Percentiles rank a stretch among this genome's conserved stretches.
phyloP scores from a whole-genome alignment of 2,113 vertebrate genomes.

The Oryzias melastigma region DNA sequence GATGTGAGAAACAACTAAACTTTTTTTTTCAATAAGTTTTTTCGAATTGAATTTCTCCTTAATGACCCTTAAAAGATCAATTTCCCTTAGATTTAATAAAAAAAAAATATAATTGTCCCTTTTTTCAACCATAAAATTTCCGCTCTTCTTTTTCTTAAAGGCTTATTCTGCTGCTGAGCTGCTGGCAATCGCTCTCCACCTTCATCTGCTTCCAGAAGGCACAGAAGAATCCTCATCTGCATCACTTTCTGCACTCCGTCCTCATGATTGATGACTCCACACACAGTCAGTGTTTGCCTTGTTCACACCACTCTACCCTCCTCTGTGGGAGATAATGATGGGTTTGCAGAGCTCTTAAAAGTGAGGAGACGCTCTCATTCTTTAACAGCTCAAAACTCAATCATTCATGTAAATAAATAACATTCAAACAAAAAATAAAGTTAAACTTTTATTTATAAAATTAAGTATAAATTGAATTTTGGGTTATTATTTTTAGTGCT shows the following conservation, averaged over 20 bases:
- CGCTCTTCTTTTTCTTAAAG: neutral
- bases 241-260: slow-evolving; percentile 14
- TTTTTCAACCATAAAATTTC: no score
- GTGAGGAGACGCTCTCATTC: slow-evolving; percentile 28
- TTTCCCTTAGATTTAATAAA: no score
- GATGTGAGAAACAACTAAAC: no score
- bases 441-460: neutral
- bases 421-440: neutral
- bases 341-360: slow-evolving; percentile 68
- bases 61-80: no score
- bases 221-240: slow-evolving; percentile 4
- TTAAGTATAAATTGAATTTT: no score
- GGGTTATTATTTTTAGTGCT: no score
- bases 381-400: neutral
- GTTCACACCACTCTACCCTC: slow-evolving; percentile 39
- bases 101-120: no score
- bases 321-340: slow-evolving; percentile 57
- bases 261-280: slow-evolving; percentile 62
- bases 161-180: neutral
- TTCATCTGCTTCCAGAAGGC: neutral
- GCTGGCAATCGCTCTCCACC: neutral
- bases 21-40: no score
- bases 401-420: neutral
- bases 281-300: slow-evolving; percentile 66
- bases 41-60: no score